Conservation (phyloP, 2,797 vertebrate species). For the Lagodon rhomboides region DNA sequence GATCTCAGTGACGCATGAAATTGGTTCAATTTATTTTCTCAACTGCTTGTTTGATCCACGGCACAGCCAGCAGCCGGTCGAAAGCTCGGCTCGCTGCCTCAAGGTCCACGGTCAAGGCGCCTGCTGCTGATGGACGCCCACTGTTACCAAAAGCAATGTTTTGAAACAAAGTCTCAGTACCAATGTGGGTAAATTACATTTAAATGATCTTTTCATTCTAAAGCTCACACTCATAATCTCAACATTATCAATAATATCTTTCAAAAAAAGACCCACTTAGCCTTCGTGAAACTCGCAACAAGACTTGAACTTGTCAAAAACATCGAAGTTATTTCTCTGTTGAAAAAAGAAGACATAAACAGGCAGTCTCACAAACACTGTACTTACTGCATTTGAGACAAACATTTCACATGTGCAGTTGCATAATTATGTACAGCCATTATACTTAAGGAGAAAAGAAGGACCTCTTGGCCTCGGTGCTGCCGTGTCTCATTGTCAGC, state of each 20-base stretch:
- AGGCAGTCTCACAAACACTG: background rate
- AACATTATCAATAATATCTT: background rate
- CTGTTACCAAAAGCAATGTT: constrained; percentile 41
- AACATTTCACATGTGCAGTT: background rate
- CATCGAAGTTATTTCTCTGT: constrained; percentile 73
- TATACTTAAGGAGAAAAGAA: background rate
- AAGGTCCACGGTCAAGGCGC: constrained; percentile 71
- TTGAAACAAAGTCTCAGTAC: background rate
- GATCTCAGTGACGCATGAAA: background rate
- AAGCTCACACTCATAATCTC: background rate
- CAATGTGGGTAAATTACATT: background rate
- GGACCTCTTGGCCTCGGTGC: constrained; percentile 60
- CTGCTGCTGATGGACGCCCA: constrained; percentile 37
- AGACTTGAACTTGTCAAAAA: constrained; percentile 81
- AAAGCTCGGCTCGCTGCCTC: constrained; percentile 72
- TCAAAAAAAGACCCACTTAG: constrained; percentile 60
- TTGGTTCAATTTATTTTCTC: constrained; percentile 17
- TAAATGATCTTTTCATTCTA: background rate
- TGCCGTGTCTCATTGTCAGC: constrained; percentile 46
- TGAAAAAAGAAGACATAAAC: constrained; percentile 13
- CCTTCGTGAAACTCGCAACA: constrained; percentile 81
- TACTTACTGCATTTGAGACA: background rate
- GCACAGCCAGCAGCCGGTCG: constrained; percentile 65
- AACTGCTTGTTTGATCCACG: constrained; percentile 79
- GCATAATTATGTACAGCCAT: background rate